Base-by-base conservation (phyloP, 1,140 invertebrate species). In the Penaeus indicus region DNA sequence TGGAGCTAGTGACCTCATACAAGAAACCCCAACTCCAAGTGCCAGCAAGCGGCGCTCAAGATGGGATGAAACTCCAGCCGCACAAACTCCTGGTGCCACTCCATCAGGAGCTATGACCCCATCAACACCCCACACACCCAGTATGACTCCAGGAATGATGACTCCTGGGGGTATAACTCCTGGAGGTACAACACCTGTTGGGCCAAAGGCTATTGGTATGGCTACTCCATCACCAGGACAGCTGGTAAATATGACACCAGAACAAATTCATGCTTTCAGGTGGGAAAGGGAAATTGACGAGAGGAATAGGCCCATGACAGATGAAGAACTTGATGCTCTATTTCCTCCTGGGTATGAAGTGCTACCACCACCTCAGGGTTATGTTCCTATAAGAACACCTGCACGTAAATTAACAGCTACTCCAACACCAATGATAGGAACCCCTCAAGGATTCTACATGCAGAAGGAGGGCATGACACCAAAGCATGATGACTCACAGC, bases 281-380 rank as follows among this genome's bases (percentile, higher is more conserved):
- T 99, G 98, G 98, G 98, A 99, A 93, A 95, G 97, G 91, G 99
- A 99, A 94, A 99, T 99, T 86, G 99, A 99, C 92, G 98, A 99
- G 92, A 94, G 99, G 84, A 99, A 99, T 93, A 94, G 98, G 90
- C 98, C 98, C 0, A 95, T 99, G 81, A 96, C 97, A 0, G 99
- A 99, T 93, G 99, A 99, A 92, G 99, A 99, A 93, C 93, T 99
- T 19, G 99, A 99, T 93, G 94, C 97, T 62, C 96, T 99, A 94
- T 99, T 99, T 93, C 99, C 99, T 78, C 96, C 97, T 19, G 99
- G 99, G 38, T 99, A 99, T 93, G 99, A 99, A 95, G 96, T 99
- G 92, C 94, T 99, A 54, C 97, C 97, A 90, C 98, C 98, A 16
- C 99, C 98, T 32, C 89, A 92, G 95, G 95, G 96, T 64, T 99